Conservation (phyloP, 2,888 invertebrate species). For the Phalera bucephala region DNA sequence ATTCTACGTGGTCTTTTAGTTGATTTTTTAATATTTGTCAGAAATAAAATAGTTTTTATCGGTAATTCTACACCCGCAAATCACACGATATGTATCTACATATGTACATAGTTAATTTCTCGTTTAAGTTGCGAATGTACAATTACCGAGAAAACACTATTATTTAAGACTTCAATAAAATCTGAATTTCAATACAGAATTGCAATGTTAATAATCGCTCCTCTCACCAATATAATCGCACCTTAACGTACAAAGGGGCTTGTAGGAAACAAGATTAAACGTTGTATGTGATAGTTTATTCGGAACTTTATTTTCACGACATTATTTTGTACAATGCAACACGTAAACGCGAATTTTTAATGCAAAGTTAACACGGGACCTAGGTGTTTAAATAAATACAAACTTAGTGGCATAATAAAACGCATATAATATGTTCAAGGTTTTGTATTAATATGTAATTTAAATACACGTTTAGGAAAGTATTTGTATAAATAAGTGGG, state of each 20-base stretch:
- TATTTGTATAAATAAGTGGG: too few relatives aligned
- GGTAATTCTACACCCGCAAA: too few relatives aligned
- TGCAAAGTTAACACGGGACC: neutral
- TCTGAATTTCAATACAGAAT: too few relatives aligned
- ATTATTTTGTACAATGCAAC: constrained; percentile 33
- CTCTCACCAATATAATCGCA: constrained; percentile 9
- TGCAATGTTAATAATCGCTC: constrained; percentile 13
- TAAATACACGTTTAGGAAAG: too few relatives aligned
- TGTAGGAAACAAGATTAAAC: constrained; percentile 60
- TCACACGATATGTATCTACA: too few relatives aligned
- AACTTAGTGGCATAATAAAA: neutral
- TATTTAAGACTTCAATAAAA: neutral
- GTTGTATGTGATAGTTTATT: constrained; percentile 56
- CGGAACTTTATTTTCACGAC: constrained; percentile 44
- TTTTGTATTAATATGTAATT: too few relatives aligned
- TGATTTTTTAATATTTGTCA: too few relatives aligned
- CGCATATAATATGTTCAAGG: neutral
- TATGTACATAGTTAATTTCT: too few relatives aligned
- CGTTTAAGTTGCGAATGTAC: too few relatives aligned
- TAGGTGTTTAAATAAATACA: neutral
- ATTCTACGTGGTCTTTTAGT: too few relatives aligned
- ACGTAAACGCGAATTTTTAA: constrained; percentile 27
- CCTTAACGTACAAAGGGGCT: constrained; percentile 39
- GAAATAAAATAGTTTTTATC: too few relatives aligned
- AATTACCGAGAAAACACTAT: too few relatives aligned